Conservation (phyloP, 2,797 vertebrate genomes). For the Lacerta viridis region DNA sequence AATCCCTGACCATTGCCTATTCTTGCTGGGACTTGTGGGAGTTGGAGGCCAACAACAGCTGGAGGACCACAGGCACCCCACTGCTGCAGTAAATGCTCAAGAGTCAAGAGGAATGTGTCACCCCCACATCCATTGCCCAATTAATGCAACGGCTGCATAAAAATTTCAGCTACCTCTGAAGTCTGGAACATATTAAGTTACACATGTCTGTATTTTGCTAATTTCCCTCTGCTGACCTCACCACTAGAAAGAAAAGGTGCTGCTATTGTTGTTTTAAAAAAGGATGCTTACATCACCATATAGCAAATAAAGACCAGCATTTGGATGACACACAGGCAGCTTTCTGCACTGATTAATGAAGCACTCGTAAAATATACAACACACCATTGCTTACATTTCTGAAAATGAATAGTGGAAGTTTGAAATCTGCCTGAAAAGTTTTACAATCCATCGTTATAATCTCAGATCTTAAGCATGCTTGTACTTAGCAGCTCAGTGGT, state of each 20-base stretch:
- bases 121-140: neutral
- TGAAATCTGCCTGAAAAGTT: neutral
- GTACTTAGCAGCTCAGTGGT: neutral
- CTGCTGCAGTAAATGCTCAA: neutral
- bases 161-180: constrained; percentile 4
- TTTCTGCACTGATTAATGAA: neutral
- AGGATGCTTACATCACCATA: neutral
- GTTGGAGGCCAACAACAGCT: too few relatives aligned
- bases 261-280: neutral
- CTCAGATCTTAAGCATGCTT: neutral
- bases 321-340: neutral
- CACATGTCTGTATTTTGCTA: neutral
- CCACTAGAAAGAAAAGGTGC: neutral
- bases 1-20: too few relatives aligned
- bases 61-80: too few relatives aligned
- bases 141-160: neutral
- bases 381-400: neutral
- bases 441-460: neutral
- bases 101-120: neutral
- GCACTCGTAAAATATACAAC: neutral
- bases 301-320: neutral
- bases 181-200: neutral
- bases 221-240: neutral
- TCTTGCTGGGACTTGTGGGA: too few relatives aligned
- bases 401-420: neutral